These are phyloP conservation scores for Sebastes alutus DNA, from an alignment of 2,797 vertebrate genomes.

Conservation along the genomic window DNA sequence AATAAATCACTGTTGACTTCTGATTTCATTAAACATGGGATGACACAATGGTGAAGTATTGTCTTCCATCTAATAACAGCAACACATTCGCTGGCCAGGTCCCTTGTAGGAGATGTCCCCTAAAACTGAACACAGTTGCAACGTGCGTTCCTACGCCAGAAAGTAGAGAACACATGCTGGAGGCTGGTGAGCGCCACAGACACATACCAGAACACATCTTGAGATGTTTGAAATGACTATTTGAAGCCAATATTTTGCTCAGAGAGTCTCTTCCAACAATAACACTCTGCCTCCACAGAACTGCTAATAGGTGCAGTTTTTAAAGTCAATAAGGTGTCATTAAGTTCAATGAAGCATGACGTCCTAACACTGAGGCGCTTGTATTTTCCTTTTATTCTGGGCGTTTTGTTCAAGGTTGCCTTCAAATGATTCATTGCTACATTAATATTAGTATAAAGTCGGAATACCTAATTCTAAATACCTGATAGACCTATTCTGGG, in stretches of 20 bases:
- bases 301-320: constrained; percentile 30
- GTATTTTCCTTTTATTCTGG: constrained; percentile 26
- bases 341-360: constrained; percentile 30
- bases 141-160: neutral
- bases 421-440: constrained; percentile 12
- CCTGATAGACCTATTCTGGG: constrained; percentile 4
- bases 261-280: constrained; percentile 23
- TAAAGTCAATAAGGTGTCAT: constrained; percentile 26
- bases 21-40: neutral
- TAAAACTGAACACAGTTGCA: neutral
- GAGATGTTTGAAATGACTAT: constrained; percentile 7
- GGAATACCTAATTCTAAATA: constrained; percentile 5
- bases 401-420: constrained; percentile 13
- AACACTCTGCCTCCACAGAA: constrained; percentile 26
- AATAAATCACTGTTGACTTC: too few relatives aligned
- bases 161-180: neutral
- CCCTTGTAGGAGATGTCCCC: neutral
- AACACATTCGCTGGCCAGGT: neutral
- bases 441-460: constrained; percentile 24
- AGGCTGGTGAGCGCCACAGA: neutral
- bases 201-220: neutral
- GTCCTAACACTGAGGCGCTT: neutral
- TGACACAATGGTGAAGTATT: neutral
- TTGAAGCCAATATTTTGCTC: constrained; percentile 19
- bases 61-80: neutral